A percentile compares a stretch with the other conserved stretches of the same genome.
These are phyloP conservation scores for Pimephales promelas DNA, from an alignment of 2,113 vertebrate genomes.

Conservation along the genomic window DNA sequence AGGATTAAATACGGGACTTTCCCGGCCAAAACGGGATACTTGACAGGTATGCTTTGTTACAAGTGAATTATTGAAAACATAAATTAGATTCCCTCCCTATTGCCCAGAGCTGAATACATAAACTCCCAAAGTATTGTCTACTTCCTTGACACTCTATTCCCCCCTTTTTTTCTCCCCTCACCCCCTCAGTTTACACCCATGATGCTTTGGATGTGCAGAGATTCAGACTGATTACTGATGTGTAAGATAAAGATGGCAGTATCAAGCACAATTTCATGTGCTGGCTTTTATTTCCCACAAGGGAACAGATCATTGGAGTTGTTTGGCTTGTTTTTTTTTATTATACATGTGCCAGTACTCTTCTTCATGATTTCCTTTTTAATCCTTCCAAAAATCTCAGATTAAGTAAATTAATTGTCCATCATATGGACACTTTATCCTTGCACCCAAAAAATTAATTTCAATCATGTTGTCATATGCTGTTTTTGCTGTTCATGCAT, in stretches of 20 bases:
- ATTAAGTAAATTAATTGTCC: not conserved
- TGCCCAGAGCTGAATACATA: conserved; percentile 8
- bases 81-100: not conserved
- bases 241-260: conserved; percentile 68
- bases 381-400: not conserved
- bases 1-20: too few relatives aligned
- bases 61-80: not conserved
- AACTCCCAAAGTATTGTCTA: conserved; percentile 33
- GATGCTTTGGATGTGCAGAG: conserved; percentile 54
- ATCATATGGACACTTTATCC: not conserved
- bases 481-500: not conserved
- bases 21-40: too few relatives aligned
- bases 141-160: conserved; percentile 17
- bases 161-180: conserved; percentile 53
- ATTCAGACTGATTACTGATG: conserved; percentile 66
- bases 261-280: conserved; percentile 65
- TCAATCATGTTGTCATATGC: not conserved
- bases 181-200: conserved; percentile 57
- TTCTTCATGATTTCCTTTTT: conserved; percentile 42
- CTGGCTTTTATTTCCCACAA: conserved; percentile 68
- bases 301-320: conserved; percentile 62
- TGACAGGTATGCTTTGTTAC: too few relatives aligned
- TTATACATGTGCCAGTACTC: conserved; percentile 60
- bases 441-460: not conserved
- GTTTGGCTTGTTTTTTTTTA: conserved; percentile 48